Conservation (phyloP, 1,140 invertebrate genomes). For the Papilio helenus region DNA sequence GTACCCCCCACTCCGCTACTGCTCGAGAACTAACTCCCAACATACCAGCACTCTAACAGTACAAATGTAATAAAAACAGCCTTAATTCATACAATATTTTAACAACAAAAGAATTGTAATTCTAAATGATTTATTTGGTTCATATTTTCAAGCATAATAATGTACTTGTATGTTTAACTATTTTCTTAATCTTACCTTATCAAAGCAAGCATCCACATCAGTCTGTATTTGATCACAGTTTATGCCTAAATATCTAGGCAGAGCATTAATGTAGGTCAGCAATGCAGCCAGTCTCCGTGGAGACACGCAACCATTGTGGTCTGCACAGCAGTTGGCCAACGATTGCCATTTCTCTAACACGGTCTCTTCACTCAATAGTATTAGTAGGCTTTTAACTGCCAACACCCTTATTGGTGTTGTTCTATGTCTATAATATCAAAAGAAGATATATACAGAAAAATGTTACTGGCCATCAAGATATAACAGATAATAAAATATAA, state of each 20-base stretch:
- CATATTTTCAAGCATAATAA: too few relatives aligned
- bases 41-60: conserved; percentile 69
- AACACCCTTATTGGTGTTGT: conserved; percentile 79
- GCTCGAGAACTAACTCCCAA: conserved; percentile 59
- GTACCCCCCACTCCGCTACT: conserved; percentile 65
- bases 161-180: too few relatives aligned
- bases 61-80: too few relatives aligned
- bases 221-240: conserved; percentile 82
- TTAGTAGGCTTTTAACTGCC: conserved; percentile 85
- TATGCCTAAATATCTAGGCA: conserved; percentile 85
- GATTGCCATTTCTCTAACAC: conserved; percentile 86
- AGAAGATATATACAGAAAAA: neutral
- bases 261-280: conserved; percentile 81
- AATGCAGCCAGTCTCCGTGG: conserved; percentile 83
- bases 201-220: conserved; percentile 85
- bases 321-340: conserved; percentile 85
- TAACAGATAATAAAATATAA: too few relatives aligned
- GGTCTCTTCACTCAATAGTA: conserved; percentile 84
- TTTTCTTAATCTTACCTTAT: conserved; percentile 78
- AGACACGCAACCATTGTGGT: conserved; percentile 86
- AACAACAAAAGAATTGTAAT: too few relatives aligned
- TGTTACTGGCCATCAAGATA: neutral
- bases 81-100: neutral
- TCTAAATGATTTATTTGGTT: too few relatives aligned
- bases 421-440: conserved; percentile 60